Base-by-base conservation (phyloP, 2,888 invertebrate species). In the Lycophotia porphyrea region DNA sequence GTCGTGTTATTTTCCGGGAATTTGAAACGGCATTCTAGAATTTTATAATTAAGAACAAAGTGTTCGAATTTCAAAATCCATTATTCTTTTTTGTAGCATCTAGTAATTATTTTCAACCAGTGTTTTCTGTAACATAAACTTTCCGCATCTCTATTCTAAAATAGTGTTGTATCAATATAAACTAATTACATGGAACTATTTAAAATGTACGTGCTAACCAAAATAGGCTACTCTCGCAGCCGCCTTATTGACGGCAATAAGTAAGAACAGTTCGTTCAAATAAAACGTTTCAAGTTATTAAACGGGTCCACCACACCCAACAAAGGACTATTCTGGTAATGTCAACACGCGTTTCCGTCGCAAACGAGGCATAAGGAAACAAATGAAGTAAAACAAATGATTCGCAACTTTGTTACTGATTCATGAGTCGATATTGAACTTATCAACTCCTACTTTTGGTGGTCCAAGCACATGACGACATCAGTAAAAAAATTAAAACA, bases 301-400 rank as follows among this genome's bases (percentile, higher is more conserved):
- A 89, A 88, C 89, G 88, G 85, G 86, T 89, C 82, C 87, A 88
- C 87, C 85, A 81, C 80, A 87, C 78, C 84, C 88, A 94, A 95
- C 95, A 95, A 95, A 94, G 94, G 94, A 90, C 94, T 93, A 93
- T 95, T 94, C 92, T 91, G 90, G 89, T 91, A 93, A 94, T 93
- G 94, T 94, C 94, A 93, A 95, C 93, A 92, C 79, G 78, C 86
- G 91, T 92, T 94, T 93, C 93, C 92, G 91, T 90, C 90, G 89
- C 90, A 88, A 89, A 90, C 89, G 90, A 90, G 86, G 88, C 90
- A 92, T 93, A 91, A 92, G 94, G 94, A 95, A 95, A 93, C 89
- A 88, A 91, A 91, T 92, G 87, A 90, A 92, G 91, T 91, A 88
- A 92, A 92, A 92, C 91, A 91, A 91, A 89, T 90, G 87, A 93